Base-by-base conservation (phyloP, 1,140 invertebrate genomes). In the Drosophila tristis region DNA sequence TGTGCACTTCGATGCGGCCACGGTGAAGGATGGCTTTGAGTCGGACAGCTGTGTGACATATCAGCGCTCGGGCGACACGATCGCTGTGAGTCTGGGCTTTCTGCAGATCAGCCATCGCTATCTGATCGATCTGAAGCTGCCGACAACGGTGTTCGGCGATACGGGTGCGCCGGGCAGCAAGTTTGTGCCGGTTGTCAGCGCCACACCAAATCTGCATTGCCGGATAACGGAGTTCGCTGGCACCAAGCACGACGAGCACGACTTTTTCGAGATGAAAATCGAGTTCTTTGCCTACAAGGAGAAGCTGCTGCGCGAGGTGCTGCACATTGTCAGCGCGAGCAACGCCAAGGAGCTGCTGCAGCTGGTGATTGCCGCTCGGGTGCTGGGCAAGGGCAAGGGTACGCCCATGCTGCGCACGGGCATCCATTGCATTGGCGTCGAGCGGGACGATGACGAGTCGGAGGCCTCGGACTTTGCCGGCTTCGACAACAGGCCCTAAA, bases 261-360 rank as follows among this genome's bases (percentile, higher is more conserved):
- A 90, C 60, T 80, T 84, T 57, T 86, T 84, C 43, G 93, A 93
- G 67, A 90, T 93, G 78, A 93, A 93, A 65, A 71, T 94, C 42
- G 93, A 94, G 58, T 84, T 94, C 48, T 84, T 93, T 43, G 93
- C 93, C n/a, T 91, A 93, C 55, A 93, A 93, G 67, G 93, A 94
- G 64, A 93, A 93, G 51, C 80, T 93, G 45, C 55, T 94, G 39
- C 93, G 93, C 20, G 93, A 94, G 64, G 81, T 91, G 29, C 48
- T 94, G 45, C 92, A 92, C 54, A 91, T 93, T 13, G 66, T 93
- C 2, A 93, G 93, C 56, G 65, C 89, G 15, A 85, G 74, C 44
- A 91, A 92, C 61, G 64, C 68, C 39, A 86, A 91, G 71, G 90
- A 91, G 39, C 64, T 89, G 55, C 58, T 92, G 6, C 91, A 92